Base-by-base conservation (phyloP, 2,113 vertebrate species). In the Phylloscopus whistleri region DNA sequence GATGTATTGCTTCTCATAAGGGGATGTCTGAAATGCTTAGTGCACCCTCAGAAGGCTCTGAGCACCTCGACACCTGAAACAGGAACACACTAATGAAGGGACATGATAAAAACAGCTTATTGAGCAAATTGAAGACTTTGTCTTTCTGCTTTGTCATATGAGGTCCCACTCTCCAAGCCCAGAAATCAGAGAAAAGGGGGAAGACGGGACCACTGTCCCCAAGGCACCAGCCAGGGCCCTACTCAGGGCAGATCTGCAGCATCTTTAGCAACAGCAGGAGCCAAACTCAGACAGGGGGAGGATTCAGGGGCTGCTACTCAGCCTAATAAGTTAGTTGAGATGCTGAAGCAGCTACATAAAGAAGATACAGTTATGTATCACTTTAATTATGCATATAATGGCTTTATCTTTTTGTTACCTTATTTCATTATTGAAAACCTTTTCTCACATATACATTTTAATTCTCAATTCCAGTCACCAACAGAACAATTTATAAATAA, bases 371-470 rank as follows among this genome's bases (percentile, higher is more conserved):
- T 67, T 84, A 90, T 89, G 68, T 20, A 81, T 84, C 24, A 93
- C 72, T 93, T 94, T 90, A 94, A 96, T 92, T 92, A 94, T 77
- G 56, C 76, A 74, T 83, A 69, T 62, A 90, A 88, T 77, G 51
- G 53, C 51, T 92, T 88, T 74, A 70, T 77, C 68, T 90, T 89
- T 93, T 81, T 78, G 72, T 63, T 90, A 51, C 64, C 89, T 93
- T 90, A 92, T 74, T 95, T 90, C 83, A 87, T 87, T 92, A 95
- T 89, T 93, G 91, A 95, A 94, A 86, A 43, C 48, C 31, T 95
- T 81, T 90, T 87, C 82, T 84, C 33, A 49, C 27, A 28, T 63
- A 53, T 19, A 70, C 64, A 23, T 78, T 88, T 79, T 41, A 82
- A 84, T 81, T 75, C 84, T 94, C 69, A 84, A 93, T 83, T 59